Evolutionary conservation across 2,888 invertebrate species (phyloP).

Genomic region (Parascotia fuliginaria): DNA sequence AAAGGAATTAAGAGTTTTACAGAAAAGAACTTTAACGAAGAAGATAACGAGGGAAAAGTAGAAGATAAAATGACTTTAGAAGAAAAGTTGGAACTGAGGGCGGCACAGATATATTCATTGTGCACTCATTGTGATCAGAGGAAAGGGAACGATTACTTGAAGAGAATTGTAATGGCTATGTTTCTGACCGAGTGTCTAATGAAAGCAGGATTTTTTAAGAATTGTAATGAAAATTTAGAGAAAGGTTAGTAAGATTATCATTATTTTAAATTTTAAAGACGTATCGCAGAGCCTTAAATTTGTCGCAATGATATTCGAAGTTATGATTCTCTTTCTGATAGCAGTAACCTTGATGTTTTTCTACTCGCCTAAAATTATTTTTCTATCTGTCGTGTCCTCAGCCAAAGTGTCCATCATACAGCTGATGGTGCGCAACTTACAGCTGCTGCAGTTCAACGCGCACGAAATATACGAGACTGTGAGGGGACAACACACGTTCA

Average conservation of each 20-base stretch:
- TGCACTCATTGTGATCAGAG: constrained; percentile 88
- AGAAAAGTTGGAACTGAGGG: constrained; percentile 69
- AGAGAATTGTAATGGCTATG: constrained; percentile 91
- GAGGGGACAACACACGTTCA: constrained; percentile 80
- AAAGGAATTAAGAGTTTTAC: constrained; percentile 64
- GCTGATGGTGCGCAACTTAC: constrained; percentile 89
- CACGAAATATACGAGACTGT: constrained; percentile 92
- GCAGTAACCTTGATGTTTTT: no score
- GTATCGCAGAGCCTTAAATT: no score
- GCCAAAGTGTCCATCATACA: constrained; percentile 82
- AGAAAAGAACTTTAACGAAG: constrained; percentile 56
- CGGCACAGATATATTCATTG: constrained; percentile 86
- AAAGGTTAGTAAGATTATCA: constrained; percentile 54
- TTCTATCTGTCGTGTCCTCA: constrained; percentile 33
- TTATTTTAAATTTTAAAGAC: no score
- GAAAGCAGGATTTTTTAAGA: constrained; percentile 87
- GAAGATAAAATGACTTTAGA: constrained; percentile 64
- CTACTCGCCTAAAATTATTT: no score
- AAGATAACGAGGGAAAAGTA: constrained; percentile 55
- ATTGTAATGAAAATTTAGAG: constrained; percentile 55
- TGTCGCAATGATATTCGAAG: no score
- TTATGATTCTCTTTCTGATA: no score
- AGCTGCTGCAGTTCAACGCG: constrained; percentile 93
- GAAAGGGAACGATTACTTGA: constrained; percentile 89
- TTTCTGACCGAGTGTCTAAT: constrained; percentile 91